These are phyloP conservation scores for Ephialtes manifestator DNA, from an alignment of 2,888 invertebrate genomes.

Conservation along the genomic window DNA sequence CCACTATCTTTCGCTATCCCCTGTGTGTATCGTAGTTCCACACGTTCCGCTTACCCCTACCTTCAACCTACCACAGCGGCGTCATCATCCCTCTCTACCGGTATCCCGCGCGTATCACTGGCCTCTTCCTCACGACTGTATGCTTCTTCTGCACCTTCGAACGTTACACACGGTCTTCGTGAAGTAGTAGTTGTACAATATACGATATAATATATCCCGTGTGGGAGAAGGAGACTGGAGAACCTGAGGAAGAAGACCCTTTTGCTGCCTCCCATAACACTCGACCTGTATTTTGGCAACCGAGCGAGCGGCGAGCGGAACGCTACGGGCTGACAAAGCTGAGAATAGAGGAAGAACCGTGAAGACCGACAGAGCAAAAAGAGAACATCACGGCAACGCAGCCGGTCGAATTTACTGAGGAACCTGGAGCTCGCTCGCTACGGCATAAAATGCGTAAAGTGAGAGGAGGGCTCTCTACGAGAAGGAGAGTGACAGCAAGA, in stretches of 20 bases:
- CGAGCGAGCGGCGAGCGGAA: conserved; percentile 28
- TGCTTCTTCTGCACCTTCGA: conserved; percentile 55
- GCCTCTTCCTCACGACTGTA: conserved; percentile 59
- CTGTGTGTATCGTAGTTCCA: conserved; percentile 41
- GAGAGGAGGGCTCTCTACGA: conserved; percentile 9
- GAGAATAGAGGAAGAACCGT: conserved; percentile 9
- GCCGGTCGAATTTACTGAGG: conserved; percentile 23
- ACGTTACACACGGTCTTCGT: conserved; percentile 5
- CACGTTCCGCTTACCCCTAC: conserved; percentile 65
- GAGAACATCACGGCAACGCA: conserved; percentile 12
- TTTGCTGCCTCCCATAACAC: conserved; percentile 47
- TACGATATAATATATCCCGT: background rate
- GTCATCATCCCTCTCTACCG: conserved; percentile 63
- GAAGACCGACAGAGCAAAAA: conserved; percentile 51
- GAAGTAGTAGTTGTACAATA: background rate
- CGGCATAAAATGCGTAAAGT: conserved; percentile 29
- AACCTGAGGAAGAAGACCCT: conserved; percentile 45
- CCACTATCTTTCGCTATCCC: conserved; percentile 48
- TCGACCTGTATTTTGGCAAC: conserved; percentile 75
- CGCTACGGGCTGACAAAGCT: conserved; percentile 12
- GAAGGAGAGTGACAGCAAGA: conserved; percentile 15
- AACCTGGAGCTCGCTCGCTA: background rate
- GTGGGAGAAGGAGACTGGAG: conserved; percentile 38
- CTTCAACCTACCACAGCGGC: conserved; percentile 36
- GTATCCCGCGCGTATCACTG: conserved; percentile 55